Evolutionary conservation across 1,140 invertebrate species (phyloP).

Genomic region (Lamellibrachia luymesi): DNA sequence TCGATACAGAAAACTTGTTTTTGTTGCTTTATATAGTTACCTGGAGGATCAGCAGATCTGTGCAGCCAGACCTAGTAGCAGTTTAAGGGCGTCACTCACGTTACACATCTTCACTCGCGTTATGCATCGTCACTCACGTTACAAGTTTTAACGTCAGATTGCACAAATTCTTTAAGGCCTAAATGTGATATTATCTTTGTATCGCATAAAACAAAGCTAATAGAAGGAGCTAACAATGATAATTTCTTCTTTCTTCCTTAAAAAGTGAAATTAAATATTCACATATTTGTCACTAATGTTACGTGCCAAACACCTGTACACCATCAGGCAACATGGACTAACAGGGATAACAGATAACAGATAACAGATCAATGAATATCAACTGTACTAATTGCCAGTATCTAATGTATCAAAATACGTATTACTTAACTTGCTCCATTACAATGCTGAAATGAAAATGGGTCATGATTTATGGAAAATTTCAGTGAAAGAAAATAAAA

Average conservation of each 20-base stretch:
- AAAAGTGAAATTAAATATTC: background rate
- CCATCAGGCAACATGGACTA: background rate
- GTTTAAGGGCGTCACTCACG: background rate
- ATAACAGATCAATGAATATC: background rate
- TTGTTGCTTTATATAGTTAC: background rate
- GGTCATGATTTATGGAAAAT: background rate
- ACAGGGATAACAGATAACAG: background rate
- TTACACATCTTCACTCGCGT: background rate
- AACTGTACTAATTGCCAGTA: background rate
- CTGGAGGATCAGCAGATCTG: background rate
- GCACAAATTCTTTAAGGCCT: background rate
- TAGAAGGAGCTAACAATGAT: background rate
- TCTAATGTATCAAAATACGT: background rate
- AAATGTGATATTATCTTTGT: background rate
- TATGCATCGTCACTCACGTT: background rate
- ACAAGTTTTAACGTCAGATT: background rate
- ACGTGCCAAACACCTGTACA: background rate
- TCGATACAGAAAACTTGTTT: too few species aligned
- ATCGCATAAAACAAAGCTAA: background rate
- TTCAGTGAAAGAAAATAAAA: background rate
- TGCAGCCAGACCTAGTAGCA: background rate
- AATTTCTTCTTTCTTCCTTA: background rate
- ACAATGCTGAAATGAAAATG: background rate
- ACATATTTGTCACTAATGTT: background rate
- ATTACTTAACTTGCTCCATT: background rate